A percentile compares a stretch with the other conserved stretches of the same genome.
Conservation (phyloP, 1,140 invertebrate genomes). For the Halictus rubicundus region DNA sequence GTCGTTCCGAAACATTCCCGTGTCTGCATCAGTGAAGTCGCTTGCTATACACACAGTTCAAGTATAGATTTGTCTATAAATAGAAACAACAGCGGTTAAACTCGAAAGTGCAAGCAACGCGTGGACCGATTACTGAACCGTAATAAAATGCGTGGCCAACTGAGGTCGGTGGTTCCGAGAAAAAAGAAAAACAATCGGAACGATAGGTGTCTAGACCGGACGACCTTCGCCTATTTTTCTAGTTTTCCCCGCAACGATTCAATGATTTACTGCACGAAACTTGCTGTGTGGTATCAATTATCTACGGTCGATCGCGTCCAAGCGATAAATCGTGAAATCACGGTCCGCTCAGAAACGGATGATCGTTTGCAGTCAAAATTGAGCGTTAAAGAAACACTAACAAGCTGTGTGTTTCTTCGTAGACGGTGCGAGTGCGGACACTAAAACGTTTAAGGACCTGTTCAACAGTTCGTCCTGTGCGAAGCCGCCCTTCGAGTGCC, state of each 20-base stretch:
- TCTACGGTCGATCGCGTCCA: not conserved
- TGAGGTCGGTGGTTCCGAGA: not conserved
- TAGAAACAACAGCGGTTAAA: too few species aligned
- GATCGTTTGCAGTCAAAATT: not conserved
- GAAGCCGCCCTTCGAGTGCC: conserved; percentile 89
- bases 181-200: not conserved
- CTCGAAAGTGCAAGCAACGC: too few species aligned
- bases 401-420: conserved; percentile 6
- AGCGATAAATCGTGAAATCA: not conserved
- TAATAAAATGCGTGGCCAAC: too few species aligned
- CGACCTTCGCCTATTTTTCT: conserved; percentile 50
- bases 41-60: too few species aligned
- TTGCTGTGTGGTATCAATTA: conserved; percentile 12
- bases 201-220: not conserved
- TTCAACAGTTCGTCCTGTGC: conserved; percentile 91
- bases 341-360: not conserved
- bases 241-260: conserved; percentile 28
- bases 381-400: not conserved
- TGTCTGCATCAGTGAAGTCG: too few species aligned
- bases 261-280: not conserved
- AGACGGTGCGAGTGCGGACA: conserved; percentile 73
- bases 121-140: too few species aligned
- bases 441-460: conserved; percentile 84
- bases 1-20: too few species aligned
- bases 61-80: too few species aligned